A percentile compares a stretch with the other conserved stretches of the same genome.
Conservation (phyloP, 2,113 vertebrate genomes). For the Myotis yumanensis region DNA sequence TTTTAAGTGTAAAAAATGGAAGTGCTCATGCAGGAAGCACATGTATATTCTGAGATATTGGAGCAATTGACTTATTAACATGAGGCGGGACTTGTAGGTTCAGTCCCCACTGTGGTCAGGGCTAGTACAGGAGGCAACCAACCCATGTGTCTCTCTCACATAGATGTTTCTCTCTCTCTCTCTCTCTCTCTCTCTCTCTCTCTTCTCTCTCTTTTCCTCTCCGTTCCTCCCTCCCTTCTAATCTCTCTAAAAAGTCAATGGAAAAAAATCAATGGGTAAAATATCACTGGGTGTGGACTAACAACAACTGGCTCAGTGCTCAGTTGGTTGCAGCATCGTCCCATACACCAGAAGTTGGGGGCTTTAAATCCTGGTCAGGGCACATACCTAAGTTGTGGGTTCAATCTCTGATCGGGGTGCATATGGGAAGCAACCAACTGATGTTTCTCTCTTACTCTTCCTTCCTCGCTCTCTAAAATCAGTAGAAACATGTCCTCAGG, state of each 20-base stretch:
- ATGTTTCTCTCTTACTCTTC: not conserved
- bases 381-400: not conserved
- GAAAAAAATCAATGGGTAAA: no score
- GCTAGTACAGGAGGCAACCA: no score
- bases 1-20: conserved; percentile 12
- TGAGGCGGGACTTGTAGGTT: not conserved
- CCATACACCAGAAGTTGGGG: not conserved
- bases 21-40: not conserved
- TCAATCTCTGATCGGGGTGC: not conserved
- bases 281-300: no score
- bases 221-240: no score
- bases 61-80: not conserved
- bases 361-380: not conserved
- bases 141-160: no score
- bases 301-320: not conserved
- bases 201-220: no score
- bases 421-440: not conserved
- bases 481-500: not conserved
- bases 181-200: no score
- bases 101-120: no score
- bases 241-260: no score
- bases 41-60: not conserved
- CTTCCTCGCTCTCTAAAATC: not conserved
- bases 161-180: no score
- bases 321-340: not conserved